phyloP scores from a whole-genome alignment of 2,113 vertebrate species.

The Pseudorhombus dupliciocellatus region DNA sequence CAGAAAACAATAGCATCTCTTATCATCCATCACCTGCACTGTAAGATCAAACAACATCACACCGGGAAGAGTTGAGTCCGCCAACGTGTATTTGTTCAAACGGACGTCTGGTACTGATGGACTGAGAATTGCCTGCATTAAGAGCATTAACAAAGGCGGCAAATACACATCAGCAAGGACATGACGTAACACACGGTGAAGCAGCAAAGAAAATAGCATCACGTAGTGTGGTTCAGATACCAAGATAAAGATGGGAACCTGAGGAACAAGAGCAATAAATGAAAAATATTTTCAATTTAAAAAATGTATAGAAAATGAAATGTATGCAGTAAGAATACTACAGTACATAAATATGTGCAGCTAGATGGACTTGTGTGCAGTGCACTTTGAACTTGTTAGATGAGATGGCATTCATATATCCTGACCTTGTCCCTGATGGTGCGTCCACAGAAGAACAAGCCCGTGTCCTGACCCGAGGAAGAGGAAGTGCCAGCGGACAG shows the following conservation, averaged over 20 bases:
- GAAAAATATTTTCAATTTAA: no score
- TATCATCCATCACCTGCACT: conserved; percentile 31
- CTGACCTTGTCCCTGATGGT: conserved; percentile 9
- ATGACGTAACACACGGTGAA: background rate
- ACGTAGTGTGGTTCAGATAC: no score
- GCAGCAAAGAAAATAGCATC: no score
- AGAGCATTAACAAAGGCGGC: background rate
- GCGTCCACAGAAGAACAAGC: conserved; percentile 28
- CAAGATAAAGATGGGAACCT: no score
- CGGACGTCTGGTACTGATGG: conserved; percentile 15
- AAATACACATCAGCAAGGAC: no score
- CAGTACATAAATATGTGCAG: no score
- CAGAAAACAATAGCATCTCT: conserved; percentile 43
- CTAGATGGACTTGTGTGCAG: no score
- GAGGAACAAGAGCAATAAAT: no score
- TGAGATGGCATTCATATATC: no score
- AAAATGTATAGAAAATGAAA: no score
- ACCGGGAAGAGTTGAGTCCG: background rate
- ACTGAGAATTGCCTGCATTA: conserved; percentile 15
- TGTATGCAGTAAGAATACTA: background rate
- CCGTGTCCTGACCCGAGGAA: conserved; percentile 15
- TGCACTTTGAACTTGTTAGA: no score
- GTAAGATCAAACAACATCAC: conserved; percentile 14
- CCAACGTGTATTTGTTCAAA: conserved; percentile 16
- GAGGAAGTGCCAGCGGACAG: conserved; percentile 32